Evolutionary conservation across 2,797 vertebrate species (phyloP), one percentile per base, ranked within the genome.

Genomic region (Rhadinocentrus ornatus): DNA sequence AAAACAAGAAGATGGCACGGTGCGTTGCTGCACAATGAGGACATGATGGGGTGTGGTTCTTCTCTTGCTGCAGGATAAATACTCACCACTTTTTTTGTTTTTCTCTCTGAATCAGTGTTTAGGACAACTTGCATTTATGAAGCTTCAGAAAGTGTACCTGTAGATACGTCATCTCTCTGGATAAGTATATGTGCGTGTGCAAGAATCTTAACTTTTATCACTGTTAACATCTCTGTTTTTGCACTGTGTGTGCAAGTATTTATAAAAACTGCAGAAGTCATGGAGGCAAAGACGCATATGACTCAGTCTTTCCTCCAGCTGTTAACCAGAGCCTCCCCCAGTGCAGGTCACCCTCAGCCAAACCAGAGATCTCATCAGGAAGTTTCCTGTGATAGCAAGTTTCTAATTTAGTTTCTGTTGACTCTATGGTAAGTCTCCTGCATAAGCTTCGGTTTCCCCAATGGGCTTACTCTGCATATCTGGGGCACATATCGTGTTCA

Each of bases 221-320:
- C 41, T 66, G 62, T 67, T 35, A 54, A 24, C n/a, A 52, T 54
- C 18, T 18, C 7, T 59, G 13, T 62, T 48, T 66, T 57, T 66
- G 59, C 7, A 13, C 53, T 15, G 15, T 39, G 15, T 62, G 15
- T 39, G 52, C 11, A 54, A 71, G 78, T 87, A 77, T 91, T 90
- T 88, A 73, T 85, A 86, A 84, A 91, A 80, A 79, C 29, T 62
- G 74, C 41, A 66, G 75, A 16, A 0, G 18, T 24, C 66, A 76
- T 58, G 60, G 56, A 78, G 72, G 61, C 35, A 53, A 46, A 62
- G 65, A 77, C 73, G 73, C 44, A 0, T 54, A 74, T 93, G 93
- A 94, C 83, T 93, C 92, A 94, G 77, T 80, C 65, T 90, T 89
- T 93, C 88, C 89, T 82, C 81, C 88, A 90, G 88, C 89, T 91